Evolutionary conservation across 1,140 invertebrate species (phyloP).

Genomic region (Aradophagus sp.): DNA sequence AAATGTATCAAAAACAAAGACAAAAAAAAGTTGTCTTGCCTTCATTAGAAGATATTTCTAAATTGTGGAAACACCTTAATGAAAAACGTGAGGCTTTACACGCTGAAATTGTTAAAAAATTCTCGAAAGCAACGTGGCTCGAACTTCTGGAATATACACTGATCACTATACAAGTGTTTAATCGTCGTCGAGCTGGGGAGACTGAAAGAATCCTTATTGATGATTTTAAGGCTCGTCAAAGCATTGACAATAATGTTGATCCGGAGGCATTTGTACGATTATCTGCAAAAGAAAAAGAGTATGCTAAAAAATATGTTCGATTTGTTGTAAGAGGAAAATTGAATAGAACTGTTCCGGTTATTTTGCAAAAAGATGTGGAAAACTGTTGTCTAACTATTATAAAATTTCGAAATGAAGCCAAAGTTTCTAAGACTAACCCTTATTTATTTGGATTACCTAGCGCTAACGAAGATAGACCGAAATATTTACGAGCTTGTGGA

Average conservation of each 20-base stretch:
- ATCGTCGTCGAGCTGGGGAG: conserved; percentile 31
- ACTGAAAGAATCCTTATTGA: conserved; percentile 14
- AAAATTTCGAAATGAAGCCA: conserved; percentile 16
- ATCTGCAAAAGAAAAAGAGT: conserved; percentile 3
- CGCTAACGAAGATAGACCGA: conserved; percentile 10
- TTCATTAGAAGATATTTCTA: conserved; percentile 27
- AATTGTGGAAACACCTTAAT: conserved; percentile 19
- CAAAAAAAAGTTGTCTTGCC: conserved; percentile 38
- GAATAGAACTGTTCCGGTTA: conserved; percentile 28
- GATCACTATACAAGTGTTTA: conserved; percentile 33
- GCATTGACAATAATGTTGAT: conserved; percentile 12
- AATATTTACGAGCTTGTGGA: conserved; percentile 31
- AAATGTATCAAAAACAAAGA: conserved; percentile 17
- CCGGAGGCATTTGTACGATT: conserved; percentile 8
- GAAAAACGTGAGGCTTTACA: conserved; percentile 2
- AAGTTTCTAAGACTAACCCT: conserved; percentile 15
- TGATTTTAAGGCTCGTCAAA: conserved; percentile 23
- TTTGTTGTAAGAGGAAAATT: conserved; percentile 32
- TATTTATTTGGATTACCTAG: conserved; percentile 44
- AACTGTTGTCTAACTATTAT: conserved; percentile 12
- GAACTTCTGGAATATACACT: conserved; percentile 15
- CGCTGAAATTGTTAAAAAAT: conserved; percentile 13
- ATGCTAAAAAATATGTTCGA: conserved; percentile 32
- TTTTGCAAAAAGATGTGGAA: conserved; percentile 16
- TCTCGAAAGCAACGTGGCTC: conserved; percentile 7